These are phyloP conservation scores for Pilophorus perplexus DNA, from an alignment of 2,888 invertebrate genomes.

Conservation along the genomic window DNA sequence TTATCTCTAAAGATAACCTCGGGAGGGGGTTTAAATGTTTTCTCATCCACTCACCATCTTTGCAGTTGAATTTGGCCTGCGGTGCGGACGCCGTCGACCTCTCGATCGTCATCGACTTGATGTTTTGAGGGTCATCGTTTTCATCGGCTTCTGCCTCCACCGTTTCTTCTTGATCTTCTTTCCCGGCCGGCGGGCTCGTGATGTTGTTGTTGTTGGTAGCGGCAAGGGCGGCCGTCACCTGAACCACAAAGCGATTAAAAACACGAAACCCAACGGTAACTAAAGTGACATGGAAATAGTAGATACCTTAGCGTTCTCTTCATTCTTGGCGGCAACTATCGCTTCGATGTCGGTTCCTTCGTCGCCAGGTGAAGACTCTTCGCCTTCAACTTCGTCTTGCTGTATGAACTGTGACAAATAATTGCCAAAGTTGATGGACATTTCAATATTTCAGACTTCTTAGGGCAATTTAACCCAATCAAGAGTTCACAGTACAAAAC, in stretches of 20 bases:
- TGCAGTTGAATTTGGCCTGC: slow-evolving; percentile 53
- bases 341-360: slow-evolving; percentile 28
- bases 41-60: slow-evolving; percentile 51
- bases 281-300: too few species aligned
- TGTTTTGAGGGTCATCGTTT: slow-evolving; percentile 18
- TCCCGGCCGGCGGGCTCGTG: not conserved
- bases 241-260: not conserved
- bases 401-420: not conserved
- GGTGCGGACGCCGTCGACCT: slow-evolving; percentile 5
- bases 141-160: not conserved
- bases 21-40: too few species aligned
- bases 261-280: not conserved
- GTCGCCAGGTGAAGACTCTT: slow-evolving; percentile 2
- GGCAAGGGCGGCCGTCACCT: slow-evolving; percentile 2
- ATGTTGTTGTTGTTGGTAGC: slow-evolving; percentile 27
- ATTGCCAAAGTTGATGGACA: too few species aligned
- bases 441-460: too few species aligned
- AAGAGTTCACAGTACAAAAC: too few species aligned
- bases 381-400: not conserved
- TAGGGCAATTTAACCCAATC: too few species aligned
- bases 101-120: slow-evolving; percentile 39
- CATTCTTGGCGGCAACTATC: slow-evolving; percentile 54
- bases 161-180: not conserved
- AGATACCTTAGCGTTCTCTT: slow-evolving; percentile 53
- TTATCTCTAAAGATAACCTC: too few species aligned